These are phyloP conservation scores for Erythrolamprus reginae DNA, from an alignment of 2,113 vertebrate species.

Conservation along the genomic window DNA sequence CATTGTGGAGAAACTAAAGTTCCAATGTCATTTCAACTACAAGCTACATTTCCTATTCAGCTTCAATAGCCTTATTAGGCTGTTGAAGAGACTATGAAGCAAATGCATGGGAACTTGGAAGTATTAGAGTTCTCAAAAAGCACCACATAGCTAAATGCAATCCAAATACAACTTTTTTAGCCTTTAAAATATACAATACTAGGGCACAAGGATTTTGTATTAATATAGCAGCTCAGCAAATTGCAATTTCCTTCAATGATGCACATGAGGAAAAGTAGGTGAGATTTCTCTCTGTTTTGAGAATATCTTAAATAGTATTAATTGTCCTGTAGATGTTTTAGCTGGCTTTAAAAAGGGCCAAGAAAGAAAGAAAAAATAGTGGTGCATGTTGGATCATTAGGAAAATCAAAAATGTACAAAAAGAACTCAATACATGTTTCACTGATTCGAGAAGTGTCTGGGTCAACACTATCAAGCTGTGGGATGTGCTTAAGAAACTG, in stretches of 20 bases:
- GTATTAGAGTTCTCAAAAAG: background rate
- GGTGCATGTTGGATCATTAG: background rate
- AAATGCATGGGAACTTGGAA: background rate
- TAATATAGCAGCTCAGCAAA: background rate
- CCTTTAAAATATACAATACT: background rate
- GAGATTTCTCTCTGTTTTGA: background rate
- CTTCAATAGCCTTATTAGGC: background rate
- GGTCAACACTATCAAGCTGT: background rate
- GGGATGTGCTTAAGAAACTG: background rate
- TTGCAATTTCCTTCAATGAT: background rate
- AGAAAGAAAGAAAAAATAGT: background rate
- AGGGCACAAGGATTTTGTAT: background rate
- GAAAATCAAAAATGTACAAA: background rate
- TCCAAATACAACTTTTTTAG: background rate
- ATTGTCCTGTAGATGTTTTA: background rate
- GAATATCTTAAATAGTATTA: background rate
- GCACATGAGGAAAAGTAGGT: background rate
- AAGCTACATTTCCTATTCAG: background rate
- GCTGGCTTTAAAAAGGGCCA: background rate
- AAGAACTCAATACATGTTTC: background rate
- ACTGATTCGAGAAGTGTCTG: background rate
- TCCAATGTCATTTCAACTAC: background rate
- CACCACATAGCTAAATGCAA: background rate
- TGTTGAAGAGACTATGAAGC: background rate
- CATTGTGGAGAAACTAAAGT: background rate